These are phyloP conservation scores for Spodoptera picta DNA, from an alignment of 2,888 invertebrate genomes.

Conservation along the genomic window DNA sequence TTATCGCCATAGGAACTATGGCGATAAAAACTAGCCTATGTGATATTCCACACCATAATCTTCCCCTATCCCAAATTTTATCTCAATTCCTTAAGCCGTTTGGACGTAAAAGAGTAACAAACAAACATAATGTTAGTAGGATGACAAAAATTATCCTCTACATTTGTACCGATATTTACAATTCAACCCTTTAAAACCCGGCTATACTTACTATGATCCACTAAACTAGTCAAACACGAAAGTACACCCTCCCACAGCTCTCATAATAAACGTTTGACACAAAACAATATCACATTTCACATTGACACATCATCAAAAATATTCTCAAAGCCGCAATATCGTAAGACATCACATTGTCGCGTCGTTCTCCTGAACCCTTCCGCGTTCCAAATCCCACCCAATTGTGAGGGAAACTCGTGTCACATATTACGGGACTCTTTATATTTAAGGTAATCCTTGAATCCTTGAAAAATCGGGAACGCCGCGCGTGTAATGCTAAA, in stretches of 20 bases:
- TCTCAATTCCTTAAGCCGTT: no score
- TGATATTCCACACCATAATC: no score
- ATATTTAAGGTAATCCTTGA: slow-evolving; percentile 49
- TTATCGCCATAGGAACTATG: no score
- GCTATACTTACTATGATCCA: no score
- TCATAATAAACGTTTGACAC: slow-evolving; percentile 26
- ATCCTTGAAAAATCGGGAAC: slow-evolving; percentile 39
- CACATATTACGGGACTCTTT: slow-evolving; percentile 38
- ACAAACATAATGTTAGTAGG: no score
- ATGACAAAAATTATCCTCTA: no score
- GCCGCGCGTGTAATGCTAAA: slow-evolving; percentile 11
- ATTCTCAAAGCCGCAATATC: slow-evolving; percentile 29
- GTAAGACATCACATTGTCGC: slow-evolving; percentile 41
- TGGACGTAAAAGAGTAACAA: no score
- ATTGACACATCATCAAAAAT: slow-evolving; percentile 1
- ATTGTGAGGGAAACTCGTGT: slow-evolving; percentile 31
- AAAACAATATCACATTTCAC: slow-evolving; percentile 23
- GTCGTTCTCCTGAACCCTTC: slow-evolving; percentile 26
- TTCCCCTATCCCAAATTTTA: no score
- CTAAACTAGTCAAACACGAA: neutral
- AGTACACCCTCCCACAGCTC: neutral
- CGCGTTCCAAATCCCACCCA: slow-evolving; percentile 17
- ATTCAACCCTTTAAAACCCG: no score
- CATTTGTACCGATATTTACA: no score
- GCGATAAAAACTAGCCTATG: no score